Evolutionary conservation across 2,797 vertebrate genomes (phyloP), one percentile per base, ranked within the genome.

Genomic region (Epinephelus coioides): DNA sequence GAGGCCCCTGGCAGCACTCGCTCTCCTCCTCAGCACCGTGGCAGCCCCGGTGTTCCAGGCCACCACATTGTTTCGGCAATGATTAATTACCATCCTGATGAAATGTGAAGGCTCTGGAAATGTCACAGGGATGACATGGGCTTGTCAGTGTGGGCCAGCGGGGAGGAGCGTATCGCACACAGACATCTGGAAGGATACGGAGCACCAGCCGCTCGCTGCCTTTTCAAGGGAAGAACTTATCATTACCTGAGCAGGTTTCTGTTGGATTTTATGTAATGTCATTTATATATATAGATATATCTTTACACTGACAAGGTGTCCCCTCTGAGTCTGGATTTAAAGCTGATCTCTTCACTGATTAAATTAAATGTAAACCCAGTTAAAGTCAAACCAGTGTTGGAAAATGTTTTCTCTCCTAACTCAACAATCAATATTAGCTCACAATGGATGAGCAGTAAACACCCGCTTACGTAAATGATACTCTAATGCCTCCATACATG

Each of bases 11-110:
- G 85, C 90, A 88, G 85, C 83, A 43, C 76, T 85, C 30, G 66
- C 57, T 84, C 88, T 80, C 59, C 76, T 83, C 81, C 81, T 80
- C 55, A 17, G 73, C 53, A 23, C 60, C n/a, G 62, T 67, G 80
- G 85, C 89, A 89, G 84, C 67, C 62, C 76, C 53, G 68, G 74
- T 76, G 86, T 93, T 89, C 89, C 75, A 75, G 86, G 85, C 89
- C 91, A 68, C 79, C 81, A 69, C 88, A 87, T 92, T 88, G 91
- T 94, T 94, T 88, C 77, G 27, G 62, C 75, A 73, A 86, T 95
- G 94, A 95, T 95, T 95, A 96, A 95, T 96, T 95, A 94, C 88
- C 23, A 49, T 83, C 75, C 84, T 92, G 92, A 95, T 95, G 93
- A 95, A 92, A 94, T 85, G 90, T 91, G 90, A 96, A 90, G 87